A percentile compares a stretch with the other conserved stretches of the same genome.
These are phyloP conservation scores for Amphiprion clarkii DNA, from an alignment of 2,797 vertebrate genomes.

Conservation along the genomic window DNA sequence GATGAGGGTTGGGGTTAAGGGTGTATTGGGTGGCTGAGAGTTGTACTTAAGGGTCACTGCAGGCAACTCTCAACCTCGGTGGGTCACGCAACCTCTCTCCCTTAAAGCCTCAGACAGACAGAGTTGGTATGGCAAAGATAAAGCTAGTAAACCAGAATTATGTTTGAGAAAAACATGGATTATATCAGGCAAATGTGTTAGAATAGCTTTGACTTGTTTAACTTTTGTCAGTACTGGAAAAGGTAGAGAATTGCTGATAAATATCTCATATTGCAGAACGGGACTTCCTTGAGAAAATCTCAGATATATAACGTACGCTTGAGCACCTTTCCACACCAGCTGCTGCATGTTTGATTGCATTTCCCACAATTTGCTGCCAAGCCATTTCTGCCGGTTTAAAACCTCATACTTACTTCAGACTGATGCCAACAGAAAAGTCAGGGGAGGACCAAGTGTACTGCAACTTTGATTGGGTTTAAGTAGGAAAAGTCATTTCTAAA, in stretches of 20 bases:
- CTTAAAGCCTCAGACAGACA: constrained; percentile 22
- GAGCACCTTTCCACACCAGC: constrained; percentile 31
- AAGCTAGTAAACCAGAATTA: not conserved
- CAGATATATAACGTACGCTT: constrained; percentile 36
- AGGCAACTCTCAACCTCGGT: constrained; percentile 41
- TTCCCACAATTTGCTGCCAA: constrained; percentile 38
- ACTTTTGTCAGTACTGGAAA: constrained; percentile 12
- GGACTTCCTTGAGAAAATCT: constrained; percentile 27
- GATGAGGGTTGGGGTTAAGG: constrained; percentile 76
- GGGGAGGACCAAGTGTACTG: constrained; percentile 34
- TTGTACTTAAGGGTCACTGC: constrained; percentile 66
- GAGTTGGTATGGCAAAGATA: constrained; percentile 13
- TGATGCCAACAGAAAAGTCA: constrained; percentile 39
- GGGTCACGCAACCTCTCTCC: constrained; percentile 28
- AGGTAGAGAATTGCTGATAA: constrained; percentile 1
- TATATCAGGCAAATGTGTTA: not conserved
- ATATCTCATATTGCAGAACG: constrained; percentile 25
- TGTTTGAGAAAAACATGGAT: not conserved
- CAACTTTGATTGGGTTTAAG: constrained; percentile 58
- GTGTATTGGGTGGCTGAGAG: constrained; percentile 46
- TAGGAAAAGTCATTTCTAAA: constrained; percentile 54
- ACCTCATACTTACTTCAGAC: constrained; percentile 34
- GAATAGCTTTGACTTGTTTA: constrained; percentile 22
- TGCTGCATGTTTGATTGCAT: constrained; percentile 30
- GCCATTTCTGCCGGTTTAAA: constrained; percentile 40